A percentile compares a stretch with the other conserved stretches of the same genome.
Evolutionary conservation across 1,140 invertebrate species (phyloP).

Genomic region (Magallana angulata): DNA sequence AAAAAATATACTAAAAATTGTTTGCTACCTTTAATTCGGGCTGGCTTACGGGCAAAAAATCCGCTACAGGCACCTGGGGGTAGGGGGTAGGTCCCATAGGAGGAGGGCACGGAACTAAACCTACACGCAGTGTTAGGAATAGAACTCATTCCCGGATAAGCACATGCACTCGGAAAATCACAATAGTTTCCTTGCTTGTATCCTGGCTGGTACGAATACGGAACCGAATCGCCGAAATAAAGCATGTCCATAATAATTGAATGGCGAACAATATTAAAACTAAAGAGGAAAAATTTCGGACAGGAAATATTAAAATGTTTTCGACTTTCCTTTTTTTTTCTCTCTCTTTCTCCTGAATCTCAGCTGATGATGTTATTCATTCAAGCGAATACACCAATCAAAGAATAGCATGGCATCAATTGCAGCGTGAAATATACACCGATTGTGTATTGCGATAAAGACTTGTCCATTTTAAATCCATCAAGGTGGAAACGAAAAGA

Average conservation of each 20-base stretch:
- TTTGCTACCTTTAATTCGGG: slow-evolving; percentile 56
- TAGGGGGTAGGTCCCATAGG: slow-evolving; percentile 57
- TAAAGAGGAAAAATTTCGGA: not conserved
- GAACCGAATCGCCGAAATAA: slow-evolving; percentile 56
- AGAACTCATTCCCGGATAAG: slow-evolving; percentile 51
- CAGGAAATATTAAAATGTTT: not conserved
- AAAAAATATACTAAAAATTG: not conserved
- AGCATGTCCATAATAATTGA: slow-evolving; percentile 51
- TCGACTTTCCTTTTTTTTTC: not conserved
- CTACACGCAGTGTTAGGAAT: slow-evolving; percentile 53
- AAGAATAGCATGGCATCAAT: slow-evolving; percentile 22
- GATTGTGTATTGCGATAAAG: slow-evolving; percentile 39
- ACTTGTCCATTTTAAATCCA: slow-evolving; percentile 19
- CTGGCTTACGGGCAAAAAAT: slow-evolving; percentile 58
- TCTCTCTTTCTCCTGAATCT: not conserved
- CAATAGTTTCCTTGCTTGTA: slow-evolving; percentile 57
- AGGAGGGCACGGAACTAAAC: slow-evolving; percentile 55
- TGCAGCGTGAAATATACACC: slow-evolving; percentile 41
- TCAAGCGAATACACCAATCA: slow-evolving; percentile 37
- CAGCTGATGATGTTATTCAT: slow-evolving; percentile 34
- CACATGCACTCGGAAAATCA: slow-evolving; percentile 58
- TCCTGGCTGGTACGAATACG: slow-evolving; percentile 53
- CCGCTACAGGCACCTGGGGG: slow-evolving; percentile 53
- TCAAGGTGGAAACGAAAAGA: not conserved
- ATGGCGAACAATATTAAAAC: not conserved